These are phyloP conservation scores for Tetragonisca angustula DNA, from an alignment of 2,888 invertebrate species.

Conservation along the genomic window DNA sequence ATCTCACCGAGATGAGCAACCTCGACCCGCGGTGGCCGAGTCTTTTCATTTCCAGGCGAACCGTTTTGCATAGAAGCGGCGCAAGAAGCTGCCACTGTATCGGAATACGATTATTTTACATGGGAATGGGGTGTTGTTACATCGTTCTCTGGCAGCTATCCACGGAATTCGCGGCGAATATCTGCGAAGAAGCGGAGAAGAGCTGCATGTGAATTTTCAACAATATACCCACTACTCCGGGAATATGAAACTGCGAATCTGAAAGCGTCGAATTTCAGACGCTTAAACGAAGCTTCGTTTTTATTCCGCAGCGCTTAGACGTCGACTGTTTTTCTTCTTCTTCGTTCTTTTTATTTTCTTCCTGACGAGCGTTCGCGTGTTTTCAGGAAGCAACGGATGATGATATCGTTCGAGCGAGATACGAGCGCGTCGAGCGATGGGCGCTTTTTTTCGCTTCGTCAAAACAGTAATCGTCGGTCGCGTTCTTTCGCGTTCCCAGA, in stretches of 20 bases:
- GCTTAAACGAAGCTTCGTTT: not conserved
- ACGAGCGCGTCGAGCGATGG: too few relatives aligned
- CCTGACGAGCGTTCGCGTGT: not conserved
- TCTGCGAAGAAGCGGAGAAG: not conserved
- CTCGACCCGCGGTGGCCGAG: not conserved
- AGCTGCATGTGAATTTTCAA: not conserved
- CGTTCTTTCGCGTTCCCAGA: not conserved
- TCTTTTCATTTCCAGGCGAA: slow-evolving; percentile 33
- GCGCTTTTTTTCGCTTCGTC: not conserved
- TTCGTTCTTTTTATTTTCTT: not conserved
- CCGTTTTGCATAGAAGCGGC: slow-evolving; percentile 22
- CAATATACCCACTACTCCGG: not conserved
- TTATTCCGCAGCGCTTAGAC: not conserved
- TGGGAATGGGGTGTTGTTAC: slow-evolving; percentile 43
- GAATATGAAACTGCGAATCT: not conserved
- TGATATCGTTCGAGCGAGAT: not conserved
- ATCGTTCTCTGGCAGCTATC: slow-evolving; percentile 13
- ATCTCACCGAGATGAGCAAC: slow-evolving; percentile 9
- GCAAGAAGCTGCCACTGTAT: slow-evolving; percentile 18
- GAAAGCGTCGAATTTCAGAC: not conserved
- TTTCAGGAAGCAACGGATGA: not conserved
- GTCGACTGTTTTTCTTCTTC: not conserved
- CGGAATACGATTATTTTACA: slow-evolving; percentile 55
- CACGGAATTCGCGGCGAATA: slow-evolving; percentile 23
- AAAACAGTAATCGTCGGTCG: not conserved